Evolutionary conservation across 2,888 invertebrate genomes (phyloP).

Genomic region (Cephonodes hylas): DNA sequence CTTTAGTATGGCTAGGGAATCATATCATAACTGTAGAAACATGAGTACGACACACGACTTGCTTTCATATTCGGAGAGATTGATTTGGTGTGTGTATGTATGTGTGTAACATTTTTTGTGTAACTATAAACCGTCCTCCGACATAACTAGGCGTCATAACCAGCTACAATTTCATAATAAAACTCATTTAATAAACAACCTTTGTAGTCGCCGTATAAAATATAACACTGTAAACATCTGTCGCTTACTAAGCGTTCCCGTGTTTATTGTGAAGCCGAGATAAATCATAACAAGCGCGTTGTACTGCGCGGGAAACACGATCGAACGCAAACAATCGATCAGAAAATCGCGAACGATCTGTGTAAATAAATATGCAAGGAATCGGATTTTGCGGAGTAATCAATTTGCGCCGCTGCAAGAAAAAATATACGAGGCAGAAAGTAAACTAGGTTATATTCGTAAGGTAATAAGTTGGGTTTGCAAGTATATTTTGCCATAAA

Average conservation of each 20-base stretch:
- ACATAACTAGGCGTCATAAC: not conserved
- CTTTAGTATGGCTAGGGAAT: too few relatives aligned
- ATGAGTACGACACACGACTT: too few relatives aligned
- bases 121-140: not conserved
- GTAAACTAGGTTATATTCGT: not conserved
- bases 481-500: too few relatives aligned
- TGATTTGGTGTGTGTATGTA: too few relatives aligned
- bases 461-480: too few relatives aligned
- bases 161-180: not conserved
- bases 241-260: not conserved
- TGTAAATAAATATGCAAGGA: not conserved
- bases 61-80: too few relatives aligned
- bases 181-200: not conserved
- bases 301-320: not conserved
- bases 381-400: not conserved
- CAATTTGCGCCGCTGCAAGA: not conserved
- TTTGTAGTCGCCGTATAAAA: constrained; percentile 1
- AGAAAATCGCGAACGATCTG: not conserved
- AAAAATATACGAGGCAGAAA: not conserved
- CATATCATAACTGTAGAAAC: too few relatives aligned
- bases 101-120: too few relatives aligned
- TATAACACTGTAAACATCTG: constrained; percentile 1
- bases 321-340: not conserved
- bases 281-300: constrained; percentile 6
- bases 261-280: not conserved